A percentile compares a stretch with the other conserved stretches of the same genome.
Conservation (phyloP, 2,888 invertebrate genomes). For the Chironomus riparius region DNA sequence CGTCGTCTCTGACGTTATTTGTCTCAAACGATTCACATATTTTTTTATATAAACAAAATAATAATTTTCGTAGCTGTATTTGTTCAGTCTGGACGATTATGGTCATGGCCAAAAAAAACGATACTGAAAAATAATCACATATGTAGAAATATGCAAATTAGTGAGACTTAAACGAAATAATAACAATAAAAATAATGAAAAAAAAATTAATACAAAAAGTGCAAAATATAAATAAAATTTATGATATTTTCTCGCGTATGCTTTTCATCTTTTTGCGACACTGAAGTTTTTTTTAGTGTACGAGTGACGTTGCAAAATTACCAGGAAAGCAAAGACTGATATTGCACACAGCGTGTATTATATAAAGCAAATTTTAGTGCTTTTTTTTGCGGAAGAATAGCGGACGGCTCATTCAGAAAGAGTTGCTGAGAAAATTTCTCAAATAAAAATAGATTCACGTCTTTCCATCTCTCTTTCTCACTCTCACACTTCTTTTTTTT, state of each 20-base stretch:
- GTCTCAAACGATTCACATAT: neutral
- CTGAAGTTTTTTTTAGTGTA: neutral
- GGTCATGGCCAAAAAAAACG: neutral
- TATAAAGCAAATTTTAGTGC: conserved; percentile 1
- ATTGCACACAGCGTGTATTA: neutral
- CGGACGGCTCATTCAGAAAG: neutral
- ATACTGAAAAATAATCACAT: neutral
- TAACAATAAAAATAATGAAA: neutral
- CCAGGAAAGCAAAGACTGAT: conserved; percentile 11
- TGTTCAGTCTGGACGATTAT: neutral
- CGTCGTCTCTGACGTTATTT: neutral
- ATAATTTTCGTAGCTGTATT: neutral
- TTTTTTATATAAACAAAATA: neutral
- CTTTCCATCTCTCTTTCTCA: too few species aligned
- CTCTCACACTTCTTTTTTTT: neutral
- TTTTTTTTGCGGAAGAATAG: neutral
- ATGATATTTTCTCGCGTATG: neutral
- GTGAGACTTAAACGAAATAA: conserved; percentile 1
- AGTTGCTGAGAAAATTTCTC: neutral
- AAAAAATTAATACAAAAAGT: neutral
- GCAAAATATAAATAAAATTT: neutral
- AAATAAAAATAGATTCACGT: conserved; percentile 3
- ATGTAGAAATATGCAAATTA: conserved; percentile 17
- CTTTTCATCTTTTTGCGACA: neutral
- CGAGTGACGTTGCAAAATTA: conserved; percentile 19